These are phyloP conservation scores for Nineta flava DNA, from an alignment of 2,888 invertebrate species.

Conservation along the genomic window DNA sequence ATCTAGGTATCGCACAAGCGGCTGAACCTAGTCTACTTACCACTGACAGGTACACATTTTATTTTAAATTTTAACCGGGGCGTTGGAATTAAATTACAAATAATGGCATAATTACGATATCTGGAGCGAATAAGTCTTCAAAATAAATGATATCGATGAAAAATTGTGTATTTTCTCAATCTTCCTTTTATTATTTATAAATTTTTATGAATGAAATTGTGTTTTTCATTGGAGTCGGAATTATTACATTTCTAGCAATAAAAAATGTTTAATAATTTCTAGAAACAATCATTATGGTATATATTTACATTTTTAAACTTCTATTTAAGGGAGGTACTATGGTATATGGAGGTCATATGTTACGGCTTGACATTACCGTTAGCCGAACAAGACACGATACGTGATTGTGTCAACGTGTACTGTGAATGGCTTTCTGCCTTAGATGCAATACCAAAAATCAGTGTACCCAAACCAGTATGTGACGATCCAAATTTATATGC, in stretches of 20 bases:
- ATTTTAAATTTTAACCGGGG: not conserved
- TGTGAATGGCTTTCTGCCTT: conserved; percentile 92
- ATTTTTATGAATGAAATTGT: too few species aligned
- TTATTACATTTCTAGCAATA: too few species aligned
- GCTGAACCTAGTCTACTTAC: conserved; percentile 70
- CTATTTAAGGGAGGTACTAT: conserved; percentile 49
- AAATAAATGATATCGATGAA: too few species aligned
- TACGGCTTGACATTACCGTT: conserved; percentile 82
- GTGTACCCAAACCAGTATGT: conserved; percentile 75
- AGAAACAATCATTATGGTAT: too few species aligned
- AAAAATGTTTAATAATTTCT: too few species aligned
- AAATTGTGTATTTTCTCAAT: too few species aligned
- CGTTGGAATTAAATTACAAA: too few species aligned
- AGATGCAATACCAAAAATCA: conserved; percentile 65
- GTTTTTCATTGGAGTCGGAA: too few species aligned
- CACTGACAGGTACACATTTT: conserved; percentile 40
- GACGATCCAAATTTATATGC: conserved; percentile 85
- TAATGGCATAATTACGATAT: too few species aligned
- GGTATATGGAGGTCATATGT: conserved; percentile 78
- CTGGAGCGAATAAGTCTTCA: too few species aligned
- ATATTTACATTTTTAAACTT: not conserved
- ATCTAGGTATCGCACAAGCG: conserved; percentile 57
- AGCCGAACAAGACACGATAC: conserved; percentile 82
- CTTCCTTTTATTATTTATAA: too few species aligned
- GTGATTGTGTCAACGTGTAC: conserved; percentile 92